phyloP scores from a whole-genome alignment of 2,888 invertebrate species.

The Rugalucina vietnamica region DNA sequence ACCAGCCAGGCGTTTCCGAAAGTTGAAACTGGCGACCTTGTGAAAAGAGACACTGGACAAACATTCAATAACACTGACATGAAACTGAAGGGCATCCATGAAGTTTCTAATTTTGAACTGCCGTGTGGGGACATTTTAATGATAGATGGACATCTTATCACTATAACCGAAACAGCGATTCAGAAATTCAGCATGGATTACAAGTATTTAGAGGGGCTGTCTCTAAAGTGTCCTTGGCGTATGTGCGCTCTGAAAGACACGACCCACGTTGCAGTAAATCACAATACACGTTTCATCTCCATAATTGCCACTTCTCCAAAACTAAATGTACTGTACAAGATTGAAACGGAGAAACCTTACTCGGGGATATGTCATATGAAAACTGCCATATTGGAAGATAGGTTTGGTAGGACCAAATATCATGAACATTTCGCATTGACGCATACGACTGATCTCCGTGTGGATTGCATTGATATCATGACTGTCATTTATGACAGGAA shows the following conservation, averaged over 20 bases:
- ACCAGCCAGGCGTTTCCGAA: constrained; percentile 43
- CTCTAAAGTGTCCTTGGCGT: constrained; percentile 56
- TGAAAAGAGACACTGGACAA: constrained; percentile 46
- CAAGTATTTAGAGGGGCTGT: constrained; percentile 47
- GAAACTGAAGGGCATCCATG: constrained; percentile 40
- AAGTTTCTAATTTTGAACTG: constrained; percentile 59
- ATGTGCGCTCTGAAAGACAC: constrained; percentile 55
- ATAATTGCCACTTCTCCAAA: constrained; percentile 49
- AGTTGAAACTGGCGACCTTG: constrained; percentile 57
- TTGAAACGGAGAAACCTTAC: constrained; percentile 63
- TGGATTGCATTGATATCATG: constrained; percentile 56
- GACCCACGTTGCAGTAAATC: constrained; percentile 51
- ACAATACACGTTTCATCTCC: constrained; percentile 59
- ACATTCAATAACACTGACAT: constrained; percentile 15
- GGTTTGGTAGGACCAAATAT: constrained; percentile 55
- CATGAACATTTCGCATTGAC: constrained; percentile 59
- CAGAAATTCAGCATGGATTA: constrained; percentile 59
- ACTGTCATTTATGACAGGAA: constrained; percentile 58
- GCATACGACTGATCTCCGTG: constrained; percentile 59
- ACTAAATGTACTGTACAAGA: constrained; percentile 46
- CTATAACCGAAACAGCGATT: constrained; percentile 49
- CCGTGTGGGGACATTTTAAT: constrained; percentile 59
- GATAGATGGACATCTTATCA: constrained; percentile 43
- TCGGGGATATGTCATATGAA: constrained; percentile 63
- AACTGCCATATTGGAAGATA: constrained; percentile 55